These are phyloP conservation scores for Agrypnia vestita DNA, from an alignment of 1,140 invertebrate genomes.

Conservation along the genomic window DNA sequence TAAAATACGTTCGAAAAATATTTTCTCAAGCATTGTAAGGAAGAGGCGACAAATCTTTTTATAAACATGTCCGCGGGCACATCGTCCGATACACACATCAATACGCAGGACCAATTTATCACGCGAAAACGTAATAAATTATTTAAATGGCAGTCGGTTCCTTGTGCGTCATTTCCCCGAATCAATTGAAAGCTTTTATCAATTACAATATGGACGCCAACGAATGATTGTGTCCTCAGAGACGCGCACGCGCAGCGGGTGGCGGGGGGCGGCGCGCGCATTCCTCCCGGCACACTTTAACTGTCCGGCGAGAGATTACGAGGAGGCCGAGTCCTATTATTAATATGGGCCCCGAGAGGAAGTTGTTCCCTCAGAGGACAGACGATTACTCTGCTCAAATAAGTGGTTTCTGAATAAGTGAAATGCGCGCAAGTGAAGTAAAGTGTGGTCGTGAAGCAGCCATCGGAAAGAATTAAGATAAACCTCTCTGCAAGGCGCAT, in stretches of 20 bases:
- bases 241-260: background rate
- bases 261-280: slow-evolving; percentile 13
- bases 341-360: slow-evolving; percentile 9
- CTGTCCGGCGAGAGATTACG: slow-evolving; percentile 3
- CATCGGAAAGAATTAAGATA: background rate
- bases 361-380: slow-evolving; percentile 13
- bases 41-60: no score
- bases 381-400: no score
- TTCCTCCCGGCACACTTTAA: slow-evolving; percentile 23
- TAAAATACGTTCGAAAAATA: no score
- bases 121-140: background rate
- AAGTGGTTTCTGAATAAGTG: background rate
- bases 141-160: background rate
- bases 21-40: no score
- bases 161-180: slow-evolving; percentile 23
- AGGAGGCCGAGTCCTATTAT: slow-evolving; percentile 6
- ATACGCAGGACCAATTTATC: no score
- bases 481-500: no score
- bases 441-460: background rate
- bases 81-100: background rate
- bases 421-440: background rate
- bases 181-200: slow-evolving; percentile 37
- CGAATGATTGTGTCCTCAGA: background rate
- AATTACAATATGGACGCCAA: slow-evolving; percentile 39
- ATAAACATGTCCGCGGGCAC: no score